A percentile compares a stretch with the other conserved stretches of the same genome.
phyloP scores from a whole-genome alignment of 2,113 vertebrate species.

The Aplodontia rufa region DNA sequence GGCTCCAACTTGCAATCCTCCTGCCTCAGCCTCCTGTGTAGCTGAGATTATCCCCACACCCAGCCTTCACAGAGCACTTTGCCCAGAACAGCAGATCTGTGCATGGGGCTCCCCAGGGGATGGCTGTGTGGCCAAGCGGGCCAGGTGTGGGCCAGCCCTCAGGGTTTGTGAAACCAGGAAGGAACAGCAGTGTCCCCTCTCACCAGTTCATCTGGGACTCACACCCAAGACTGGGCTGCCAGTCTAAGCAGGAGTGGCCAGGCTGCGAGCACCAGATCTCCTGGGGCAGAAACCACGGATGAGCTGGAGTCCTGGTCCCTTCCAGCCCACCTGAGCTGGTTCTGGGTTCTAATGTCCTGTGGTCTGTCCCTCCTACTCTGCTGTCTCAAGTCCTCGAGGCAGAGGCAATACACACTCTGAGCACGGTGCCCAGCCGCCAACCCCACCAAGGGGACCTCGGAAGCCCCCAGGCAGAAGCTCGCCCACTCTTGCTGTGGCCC shows the following conservation, averaged over 20 bases:
- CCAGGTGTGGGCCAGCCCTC: too few relatives aligned
- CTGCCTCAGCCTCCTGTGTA: too few relatives aligned
- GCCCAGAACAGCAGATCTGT: background rate
- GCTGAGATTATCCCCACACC: too few relatives aligned
- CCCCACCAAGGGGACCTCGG: background rate
- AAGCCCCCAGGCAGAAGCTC: background rate
- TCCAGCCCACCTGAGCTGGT: background rate
- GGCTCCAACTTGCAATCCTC: too few relatives aligned
- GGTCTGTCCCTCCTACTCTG: too few relatives aligned
- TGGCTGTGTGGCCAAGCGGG: background rate
- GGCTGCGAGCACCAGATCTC: background rate
- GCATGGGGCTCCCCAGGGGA: background rate
- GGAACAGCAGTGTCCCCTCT: background rate
- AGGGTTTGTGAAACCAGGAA: background rate
- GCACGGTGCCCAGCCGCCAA: background rate
- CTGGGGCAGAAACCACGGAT: accelerated
- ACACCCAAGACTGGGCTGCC: background rate
- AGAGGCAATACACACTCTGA: background rate
- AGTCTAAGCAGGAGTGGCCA: background rate
- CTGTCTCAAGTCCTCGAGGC: background rate
- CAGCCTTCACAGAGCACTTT: background rate
- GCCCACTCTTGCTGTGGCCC: background rate
- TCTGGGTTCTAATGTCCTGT: background rate
- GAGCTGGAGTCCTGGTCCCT: background rate
- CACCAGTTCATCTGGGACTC: background rate